These are phyloP conservation scores for Pyrocoelia pectoralis DNA, from an alignment of 2,888 invertebrate species.

Conservation along the genomic window DNA sequence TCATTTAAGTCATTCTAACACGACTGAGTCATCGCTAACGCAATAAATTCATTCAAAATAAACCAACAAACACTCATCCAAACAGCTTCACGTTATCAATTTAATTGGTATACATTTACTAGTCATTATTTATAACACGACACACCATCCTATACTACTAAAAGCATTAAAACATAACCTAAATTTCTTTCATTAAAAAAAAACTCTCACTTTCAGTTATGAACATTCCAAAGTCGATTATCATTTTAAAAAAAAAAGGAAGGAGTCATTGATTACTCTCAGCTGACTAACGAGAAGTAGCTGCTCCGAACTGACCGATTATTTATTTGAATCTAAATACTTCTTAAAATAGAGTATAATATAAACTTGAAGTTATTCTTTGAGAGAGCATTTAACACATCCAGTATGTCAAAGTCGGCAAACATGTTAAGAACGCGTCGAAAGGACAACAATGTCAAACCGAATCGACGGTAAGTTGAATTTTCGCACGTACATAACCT, in stretches of 20 bases:
- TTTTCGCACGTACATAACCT: slow-evolving; percentile 7
- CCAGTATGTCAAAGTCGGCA: slow-evolving; percentile 68
- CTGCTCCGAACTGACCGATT: slow-evolving; percentile 24
- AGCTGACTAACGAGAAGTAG: neutral
- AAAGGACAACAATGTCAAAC: slow-evolving; percentile 88
- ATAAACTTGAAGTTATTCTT: slow-evolving; percentile 30
- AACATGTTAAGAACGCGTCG: slow-evolving; percentile 85
- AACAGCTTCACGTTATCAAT: neutral
- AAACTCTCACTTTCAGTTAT: neutral
- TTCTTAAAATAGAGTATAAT: slow-evolving; percentile 33
- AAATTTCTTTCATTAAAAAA: neutral
- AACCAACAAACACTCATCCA: neutral
- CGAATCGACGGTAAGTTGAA: slow-evolving; percentile 77
- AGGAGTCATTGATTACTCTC: neutral
- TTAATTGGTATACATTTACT: neutral
- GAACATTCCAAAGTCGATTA: slow-evolving; percentile 19
- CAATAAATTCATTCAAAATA: neutral
- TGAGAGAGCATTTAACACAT: slow-evolving; percentile 20
- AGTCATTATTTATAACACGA: too few species aligned
- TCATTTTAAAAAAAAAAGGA: neutral
- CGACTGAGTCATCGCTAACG: neutral
- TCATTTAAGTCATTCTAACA: too few species aligned
- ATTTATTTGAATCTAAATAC: slow-evolving; percentile 32
- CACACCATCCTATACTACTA: too few species aligned
- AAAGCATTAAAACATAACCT: neutral